Base-by-base conservation (phyloP, 2,888 invertebrate genomes). In the Celastrina argiolus region DNA sequence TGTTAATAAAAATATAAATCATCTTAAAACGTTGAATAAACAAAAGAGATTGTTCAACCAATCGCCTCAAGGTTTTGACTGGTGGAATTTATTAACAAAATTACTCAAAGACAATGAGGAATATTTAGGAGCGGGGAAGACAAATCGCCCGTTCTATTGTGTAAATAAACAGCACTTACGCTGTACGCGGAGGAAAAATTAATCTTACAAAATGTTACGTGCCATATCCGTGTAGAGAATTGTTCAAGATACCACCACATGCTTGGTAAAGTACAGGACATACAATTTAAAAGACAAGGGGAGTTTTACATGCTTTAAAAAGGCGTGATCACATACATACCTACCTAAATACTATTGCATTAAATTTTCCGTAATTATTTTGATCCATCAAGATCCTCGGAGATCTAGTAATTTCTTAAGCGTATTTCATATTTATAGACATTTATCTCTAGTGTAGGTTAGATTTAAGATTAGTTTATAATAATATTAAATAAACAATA, bases 41-140 rank as follows among this genome's bases (percentile, higher is more conserved):
- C 72, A 75, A 76, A 73, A 72, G 73, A 74, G 72, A 79, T 80
- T 78, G 78, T 78, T 76, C 75, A 75, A 78, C 75, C 71, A 36
- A 59, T 59, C 58, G 74, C 76, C 78, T 75, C 80, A 80, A 80
- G 81, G 81, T 82, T 86, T 81, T 83, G 84, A 85, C 83, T 85
- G 81, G 78, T 78, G 77, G 80, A 82, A 87, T 85, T 88, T 88
- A 87, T 87, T 85, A 84, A 84, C 80, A 80, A 80, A 88, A 88
- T 88, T 85, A 87, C 81, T 88, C 85, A 85, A 83, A 85, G 85
- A 87, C 87, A 88, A 87, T 85, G 84, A 82, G 80, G 79, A 82
- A 86, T 86, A 84, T 87, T 87, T 83, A 82, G 84, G 83, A 80
- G 79, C 79, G 81, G 81, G 78, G 79, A 84, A 85, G 86, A 88